Conservation (phyloP, 2,888 invertebrate species). For the Prosopocoilus inquinatus region DNA sequence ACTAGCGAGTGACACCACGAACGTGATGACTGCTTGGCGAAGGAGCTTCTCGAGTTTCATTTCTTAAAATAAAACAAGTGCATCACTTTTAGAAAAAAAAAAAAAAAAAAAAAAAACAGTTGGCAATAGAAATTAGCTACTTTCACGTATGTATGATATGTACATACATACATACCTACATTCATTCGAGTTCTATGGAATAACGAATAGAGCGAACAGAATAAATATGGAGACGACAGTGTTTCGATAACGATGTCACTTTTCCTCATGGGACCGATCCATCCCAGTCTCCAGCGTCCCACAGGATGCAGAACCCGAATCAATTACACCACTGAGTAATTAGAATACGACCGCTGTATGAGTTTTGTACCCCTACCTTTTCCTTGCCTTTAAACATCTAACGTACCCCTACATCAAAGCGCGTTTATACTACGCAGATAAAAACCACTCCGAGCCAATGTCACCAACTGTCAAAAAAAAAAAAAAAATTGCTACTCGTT, state of each 20-base stretch:
- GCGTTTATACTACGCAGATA: too few relatives aligned
- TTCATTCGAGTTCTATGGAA: background rate
- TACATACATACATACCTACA: too few relatives aligned
- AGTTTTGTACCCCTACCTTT: too few relatives aligned
- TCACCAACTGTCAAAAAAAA: too few relatives aligned
- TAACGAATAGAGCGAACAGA: conserved; percentile 20
- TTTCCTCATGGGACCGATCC: conserved; percentile 34
- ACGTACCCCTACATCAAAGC: too few relatives aligned
- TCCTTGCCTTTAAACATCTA: too few relatives aligned
- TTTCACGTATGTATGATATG: background rate
- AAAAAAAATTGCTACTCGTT: too few relatives aligned
- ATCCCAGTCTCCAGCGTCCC: conserved; percentile 31
- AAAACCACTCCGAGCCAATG: too few relatives aligned
- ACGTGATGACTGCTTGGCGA: conserved; percentile 44
- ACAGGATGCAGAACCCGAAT: conserved; percentile 34
- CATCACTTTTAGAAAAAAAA: background rate
- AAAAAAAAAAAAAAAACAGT: background rate
- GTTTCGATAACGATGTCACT: conserved; percentile 35
- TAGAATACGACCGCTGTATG: conserved; percentile 30
- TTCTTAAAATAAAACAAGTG: conserved; percentile 2
- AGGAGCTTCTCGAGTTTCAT: conserved; percentile 37
- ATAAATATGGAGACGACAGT: conserved; percentile 31
- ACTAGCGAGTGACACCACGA: conserved; percentile 45
- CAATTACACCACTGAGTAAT: conserved; percentile 37
- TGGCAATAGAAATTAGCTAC: background rate